A percentile compares a stretch with the other conserved stretches of the same genome.
Evolutionary conservation across 2,888 invertebrate genomes (phyloP).

Genomic region (Actias luna): DNA sequence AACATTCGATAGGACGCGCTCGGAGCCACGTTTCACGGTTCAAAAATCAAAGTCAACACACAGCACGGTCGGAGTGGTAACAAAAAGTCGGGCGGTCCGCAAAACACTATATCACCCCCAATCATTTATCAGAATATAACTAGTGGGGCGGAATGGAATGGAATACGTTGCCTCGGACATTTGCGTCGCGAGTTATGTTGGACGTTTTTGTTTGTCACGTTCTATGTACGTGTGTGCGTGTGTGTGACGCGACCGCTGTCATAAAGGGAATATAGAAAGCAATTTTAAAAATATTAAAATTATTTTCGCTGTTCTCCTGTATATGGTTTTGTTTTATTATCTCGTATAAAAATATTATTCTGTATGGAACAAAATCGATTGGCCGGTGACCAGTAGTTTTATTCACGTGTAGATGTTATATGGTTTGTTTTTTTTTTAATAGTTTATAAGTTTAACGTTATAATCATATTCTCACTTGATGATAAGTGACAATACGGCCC

Average conservation of each 20-base stretch:
- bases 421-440: too few species aligned
- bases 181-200: constrained; percentile 41
- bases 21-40: constrained; percentile 29
- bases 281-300: background rate
- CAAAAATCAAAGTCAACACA: constrained; percentile 32
- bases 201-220: constrained; percentile 36
- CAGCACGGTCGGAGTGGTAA: constrained; percentile 35
- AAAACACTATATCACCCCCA: constrained; percentile 56
- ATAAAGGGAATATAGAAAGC: background rate
- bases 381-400: too few species aligned
- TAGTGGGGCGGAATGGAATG: constrained; percentile 69
- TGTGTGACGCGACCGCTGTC: background rate
- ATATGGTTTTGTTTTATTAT: too few species aligned
- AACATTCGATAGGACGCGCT: constrained; percentile 25
- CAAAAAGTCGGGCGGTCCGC: constrained; percentile 47
- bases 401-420: too few species aligned
- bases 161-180: constrained; percentile 65
- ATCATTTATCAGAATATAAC: constrained; percentile 78
- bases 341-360: too few species aligned
- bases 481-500: too few species aligned
- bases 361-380: too few species aligned
- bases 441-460: too few species aligned
- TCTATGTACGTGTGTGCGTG: constrained; percentile 26
- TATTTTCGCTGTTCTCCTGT: too few species aligned
- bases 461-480: too few species aligned